phyloP scores from a whole-genome alignment of 2,888 invertebrate genomes.

The Tolmerus cingulatus region DNA sequence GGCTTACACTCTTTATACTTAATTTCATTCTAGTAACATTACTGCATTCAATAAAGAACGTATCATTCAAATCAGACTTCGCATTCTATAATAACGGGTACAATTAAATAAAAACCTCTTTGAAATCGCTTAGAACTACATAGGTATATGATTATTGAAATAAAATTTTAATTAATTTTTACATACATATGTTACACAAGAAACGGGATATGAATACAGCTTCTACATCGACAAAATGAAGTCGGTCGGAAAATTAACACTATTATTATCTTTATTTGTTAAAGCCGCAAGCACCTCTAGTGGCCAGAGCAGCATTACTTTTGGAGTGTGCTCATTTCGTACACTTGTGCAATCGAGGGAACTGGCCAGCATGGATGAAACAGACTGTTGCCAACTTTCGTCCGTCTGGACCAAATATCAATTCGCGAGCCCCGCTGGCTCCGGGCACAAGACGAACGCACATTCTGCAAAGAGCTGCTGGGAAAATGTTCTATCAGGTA shows the following conservation, averaged over 20 bases:
- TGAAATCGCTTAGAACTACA: too few relatives aligned
- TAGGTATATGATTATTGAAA: not conserved
- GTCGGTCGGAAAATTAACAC: not conserved
- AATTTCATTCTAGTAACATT: too few relatives aligned
- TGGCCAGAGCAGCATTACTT: slow-evolving; percentile 88
- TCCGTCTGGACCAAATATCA: slow-evolving; percentile 69
- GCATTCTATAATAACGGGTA: too few relatives aligned
- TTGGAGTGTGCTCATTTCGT: slow-evolving; percentile 97
- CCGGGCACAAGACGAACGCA: slow-evolving; percentile 72
- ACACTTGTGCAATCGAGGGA: slow-evolving; percentile 96
- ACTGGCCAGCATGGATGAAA: slow-evolving; percentile 99
- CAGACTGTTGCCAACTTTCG: slow-evolving; percentile 80
- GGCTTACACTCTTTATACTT: too few relatives aligned
- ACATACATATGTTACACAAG: too few relatives aligned
- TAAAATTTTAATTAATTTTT: too few relatives aligned
- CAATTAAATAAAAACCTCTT: too few relatives aligned
- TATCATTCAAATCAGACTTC: too few relatives aligned
- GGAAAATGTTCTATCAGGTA: slow-evolving; percentile 91
- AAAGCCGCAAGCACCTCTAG: slow-evolving; percentile 92
- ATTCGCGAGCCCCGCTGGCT: slow-evolving; percentile 63
- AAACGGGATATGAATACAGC: too few relatives aligned
- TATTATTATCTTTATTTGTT: slow-evolving; percentile 51
- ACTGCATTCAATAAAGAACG: too few relatives aligned
- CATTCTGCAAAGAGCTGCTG: slow-evolving; percentile 86
- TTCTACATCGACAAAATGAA: not conserved